A percentile compares a stretch with the other conserved stretches of the same genome.
These are phyloP conservation scores for Halichoerus grypus DNA, from an alignment of 2,113 vertebrate genomes.

Conservation along the genomic window DNA sequence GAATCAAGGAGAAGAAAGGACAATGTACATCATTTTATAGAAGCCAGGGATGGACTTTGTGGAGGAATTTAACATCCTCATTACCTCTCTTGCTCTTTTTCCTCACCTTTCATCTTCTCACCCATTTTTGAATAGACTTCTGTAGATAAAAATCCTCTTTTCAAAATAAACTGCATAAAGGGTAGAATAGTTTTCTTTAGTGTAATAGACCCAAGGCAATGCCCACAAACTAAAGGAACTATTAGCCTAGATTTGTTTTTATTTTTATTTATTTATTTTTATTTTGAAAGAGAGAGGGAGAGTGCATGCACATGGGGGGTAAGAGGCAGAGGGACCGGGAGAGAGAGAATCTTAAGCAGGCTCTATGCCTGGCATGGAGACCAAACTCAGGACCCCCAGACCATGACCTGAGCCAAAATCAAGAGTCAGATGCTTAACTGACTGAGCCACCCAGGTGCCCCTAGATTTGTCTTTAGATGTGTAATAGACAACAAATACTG, in stretches of 20 bases:
- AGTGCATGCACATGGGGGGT: neutral
- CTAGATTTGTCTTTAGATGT: neutral
- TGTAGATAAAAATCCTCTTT: neutral
- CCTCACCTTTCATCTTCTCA: neutral
- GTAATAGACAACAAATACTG: neutral
- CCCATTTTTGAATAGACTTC: neutral
- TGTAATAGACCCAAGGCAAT: neutral
- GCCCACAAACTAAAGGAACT: neutral
- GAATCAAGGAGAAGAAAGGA: neutral
- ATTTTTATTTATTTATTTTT: neutral
- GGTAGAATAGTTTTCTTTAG: neutral
- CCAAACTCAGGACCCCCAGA: neutral
- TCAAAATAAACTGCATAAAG: neutral
- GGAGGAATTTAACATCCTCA: neutral
- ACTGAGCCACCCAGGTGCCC: neutral
- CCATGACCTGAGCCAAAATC: neutral
- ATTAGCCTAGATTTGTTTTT: neutral
- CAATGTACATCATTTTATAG: neutral
- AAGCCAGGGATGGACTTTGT: neutral
- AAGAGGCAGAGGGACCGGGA: neutral
- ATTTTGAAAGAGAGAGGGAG: neutral
- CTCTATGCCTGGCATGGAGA: neutral
- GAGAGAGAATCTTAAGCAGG: neutral
- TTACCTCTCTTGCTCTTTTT: neutral
- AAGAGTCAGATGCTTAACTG: neutral